Percentiles rank a stretch among this genome's conserved stretches.
Evolutionary conservation across 1,140 invertebrate genomes (phyloP).

Genomic region (Cardiocondyla obscurior): DNA sequence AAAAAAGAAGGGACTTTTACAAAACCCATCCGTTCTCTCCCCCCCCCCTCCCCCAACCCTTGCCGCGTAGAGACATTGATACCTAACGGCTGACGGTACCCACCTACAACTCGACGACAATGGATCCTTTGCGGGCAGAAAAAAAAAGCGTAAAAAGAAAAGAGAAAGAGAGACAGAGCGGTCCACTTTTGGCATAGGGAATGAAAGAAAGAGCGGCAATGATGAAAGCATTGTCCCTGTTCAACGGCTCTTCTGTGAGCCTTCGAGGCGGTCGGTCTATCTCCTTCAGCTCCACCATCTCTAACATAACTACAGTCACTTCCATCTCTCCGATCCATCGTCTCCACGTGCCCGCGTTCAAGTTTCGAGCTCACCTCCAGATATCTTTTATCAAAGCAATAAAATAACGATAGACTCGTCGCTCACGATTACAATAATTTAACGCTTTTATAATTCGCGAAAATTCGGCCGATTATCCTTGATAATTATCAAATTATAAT

Average conservation of each 20-base stretch:
- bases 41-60: conserved; percentile 68
- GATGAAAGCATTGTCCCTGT: conserved; percentile 84
- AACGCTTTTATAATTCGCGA: background rate
- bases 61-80: conserved; percentile 75
- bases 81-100: conserved; percentile 73
- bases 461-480: background rate
- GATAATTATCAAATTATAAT: no score
- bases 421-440: background rate
- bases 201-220: conserved; percentile 83
- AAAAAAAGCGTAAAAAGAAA: conserved; percentile 75
- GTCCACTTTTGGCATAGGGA: conserved; percentile 65
- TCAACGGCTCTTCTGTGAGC: conserved; percentile 72
- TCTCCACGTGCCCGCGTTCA: conserved; percentile 9
- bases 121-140: conserved; percentile 80
- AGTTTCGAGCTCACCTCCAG: conserved; percentile 29
- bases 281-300: conserved; percentile 53
- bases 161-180: conserved; percentile 51
- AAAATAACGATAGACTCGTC: background rate
- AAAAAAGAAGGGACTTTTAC: conserved; percentile 68
- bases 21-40: conserved; percentile 71
- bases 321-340: conserved; percentile 42
- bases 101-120: conserved; percentile 80
- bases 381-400: conserved; percentile 31
- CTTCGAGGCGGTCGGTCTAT: conserved; percentile 67
- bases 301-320: conserved; percentile 21